Evolutionary conservation across 2,113 vertebrate genomes (phyloP).

Genomic region (Monarcha castaneiventris): DNA sequence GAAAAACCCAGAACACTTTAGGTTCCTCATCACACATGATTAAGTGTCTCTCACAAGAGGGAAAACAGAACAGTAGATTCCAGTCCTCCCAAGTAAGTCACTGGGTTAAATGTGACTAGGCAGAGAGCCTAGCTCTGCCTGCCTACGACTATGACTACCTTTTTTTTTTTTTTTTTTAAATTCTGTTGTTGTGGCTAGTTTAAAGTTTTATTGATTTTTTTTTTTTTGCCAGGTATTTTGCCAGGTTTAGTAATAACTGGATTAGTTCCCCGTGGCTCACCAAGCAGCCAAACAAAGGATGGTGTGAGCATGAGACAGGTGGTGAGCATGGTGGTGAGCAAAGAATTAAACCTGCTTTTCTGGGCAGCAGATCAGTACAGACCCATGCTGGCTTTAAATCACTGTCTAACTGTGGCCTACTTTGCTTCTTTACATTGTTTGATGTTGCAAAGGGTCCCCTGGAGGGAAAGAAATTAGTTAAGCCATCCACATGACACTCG

Average conservation of each 20-base stretch:
- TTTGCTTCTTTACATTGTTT: neutral
- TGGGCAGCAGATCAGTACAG: neutral
- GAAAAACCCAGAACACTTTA: neutral
- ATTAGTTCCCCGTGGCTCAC: neutral
- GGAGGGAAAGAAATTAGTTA: neutral
- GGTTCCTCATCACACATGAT: neutral
- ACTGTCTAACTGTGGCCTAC: neutral
- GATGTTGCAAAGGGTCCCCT: neutral
- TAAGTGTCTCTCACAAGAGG: neutral
- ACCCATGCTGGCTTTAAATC: neutral
- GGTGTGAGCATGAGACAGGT: neutral
- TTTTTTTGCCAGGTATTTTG: neutral
- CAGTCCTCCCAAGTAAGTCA: neutral
- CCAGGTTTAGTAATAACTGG: neutral
- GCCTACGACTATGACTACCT: neutral
- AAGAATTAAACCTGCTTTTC: neutral
- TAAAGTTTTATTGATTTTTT: neutral
- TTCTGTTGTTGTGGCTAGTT: neutral
- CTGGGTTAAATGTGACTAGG: neutral
- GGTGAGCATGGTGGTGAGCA: neutral
- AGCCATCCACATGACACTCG: neutral
- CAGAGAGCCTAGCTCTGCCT: neutral
- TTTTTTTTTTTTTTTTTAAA: neutral
- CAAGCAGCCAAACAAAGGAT: neutral
- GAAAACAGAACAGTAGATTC: neutral